Evolutionary conservation across 2,797 vertebrate genomes (phyloP).

Genomic region (Sebastes taczanowskii): DNA sequence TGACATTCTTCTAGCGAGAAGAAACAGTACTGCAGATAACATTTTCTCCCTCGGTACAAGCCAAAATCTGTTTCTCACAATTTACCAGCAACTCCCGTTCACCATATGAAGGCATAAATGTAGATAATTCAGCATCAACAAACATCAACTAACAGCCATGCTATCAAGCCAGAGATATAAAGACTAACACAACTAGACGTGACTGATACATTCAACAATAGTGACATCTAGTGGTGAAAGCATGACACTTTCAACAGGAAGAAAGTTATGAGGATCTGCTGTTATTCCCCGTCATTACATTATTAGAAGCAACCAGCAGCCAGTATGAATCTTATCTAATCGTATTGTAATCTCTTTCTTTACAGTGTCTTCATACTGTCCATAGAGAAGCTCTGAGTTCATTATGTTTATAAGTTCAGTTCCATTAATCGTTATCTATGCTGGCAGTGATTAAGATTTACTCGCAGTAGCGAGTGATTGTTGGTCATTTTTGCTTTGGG

Average conservation of each 20-base stretch:
- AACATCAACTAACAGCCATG: neutral
- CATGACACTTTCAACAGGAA: neutral
- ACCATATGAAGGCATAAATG: too few species aligned
- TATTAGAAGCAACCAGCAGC: neutral
- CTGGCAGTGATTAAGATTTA: neutral
- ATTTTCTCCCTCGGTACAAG: too few species aligned
- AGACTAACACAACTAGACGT: neutral
- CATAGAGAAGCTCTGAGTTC: too few species aligned
- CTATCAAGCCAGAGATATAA: neutral
- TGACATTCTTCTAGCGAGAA: too few species aligned
- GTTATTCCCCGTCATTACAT: neutral
- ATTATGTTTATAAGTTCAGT: neutral
- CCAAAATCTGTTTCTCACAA: too few species aligned
- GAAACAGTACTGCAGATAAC: too few species aligned
- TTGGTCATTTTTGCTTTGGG: neutral
- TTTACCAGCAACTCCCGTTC: too few species aligned
- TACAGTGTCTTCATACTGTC: too few species aligned
- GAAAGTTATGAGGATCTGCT: neutral
- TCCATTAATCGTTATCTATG: neutral
- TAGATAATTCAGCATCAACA: neutral
- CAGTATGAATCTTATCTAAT: neutral
- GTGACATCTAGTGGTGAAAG: constrained; percentile 40
- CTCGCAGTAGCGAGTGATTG: neutral
- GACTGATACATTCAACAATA: neutral
- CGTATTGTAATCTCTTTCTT: neutral